Base-by-base conservation (phyloP, 1,140 invertebrate genomes). In the Pseudomyrmex pallidus region DNA sequence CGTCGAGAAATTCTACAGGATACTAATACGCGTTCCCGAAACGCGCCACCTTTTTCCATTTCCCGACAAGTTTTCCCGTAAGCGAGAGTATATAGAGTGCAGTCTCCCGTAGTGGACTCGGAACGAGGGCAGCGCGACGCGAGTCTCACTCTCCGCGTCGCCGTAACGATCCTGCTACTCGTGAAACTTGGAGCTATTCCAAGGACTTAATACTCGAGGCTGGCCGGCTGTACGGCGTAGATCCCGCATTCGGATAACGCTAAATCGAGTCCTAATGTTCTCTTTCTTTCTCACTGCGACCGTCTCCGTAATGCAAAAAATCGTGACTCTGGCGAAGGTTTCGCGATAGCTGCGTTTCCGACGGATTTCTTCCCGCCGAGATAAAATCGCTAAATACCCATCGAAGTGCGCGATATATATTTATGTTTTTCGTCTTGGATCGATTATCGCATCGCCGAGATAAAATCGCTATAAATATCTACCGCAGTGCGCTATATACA, bases 61-160 rank as follows among this genome's bases (percentile, higher is more conserved):
- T 35, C 61, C 2, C 64, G 72, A 10, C 10, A 15, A n/a, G 22
- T 54, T 68, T 25, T 62, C n/a, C 50, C 13, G 62, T 64, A 12
- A 76, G 22, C 52, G 10, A 9, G 20, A 46, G 46, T 10, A 13
- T 22, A 35, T 61, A 74, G 68, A 15, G 22, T 35, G 35, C 0
- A 35, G 35, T 9, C 10, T 22, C 13, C 17, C 46, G 20, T n/a
- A 66, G 9, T 63, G 57, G 12, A 68, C 44, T 67, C n/a, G 25
- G 20, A 13, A 48, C 20, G 61, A 62, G 35, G 74, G 46, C 64
- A 56, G 46, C 82, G 57, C 74, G 64, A 88, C 85, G 62, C 46
- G 54, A 86, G 82, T 87, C 76, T 84, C 73, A 68, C 74, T 87
- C 74, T 80, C 61, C 54, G 78, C 48, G 15, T 22, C 48, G 61